Evolutionary conservation across 2,888 invertebrate genomes (phyloP).

Genomic region (Microdon myrmicae): DNA sequence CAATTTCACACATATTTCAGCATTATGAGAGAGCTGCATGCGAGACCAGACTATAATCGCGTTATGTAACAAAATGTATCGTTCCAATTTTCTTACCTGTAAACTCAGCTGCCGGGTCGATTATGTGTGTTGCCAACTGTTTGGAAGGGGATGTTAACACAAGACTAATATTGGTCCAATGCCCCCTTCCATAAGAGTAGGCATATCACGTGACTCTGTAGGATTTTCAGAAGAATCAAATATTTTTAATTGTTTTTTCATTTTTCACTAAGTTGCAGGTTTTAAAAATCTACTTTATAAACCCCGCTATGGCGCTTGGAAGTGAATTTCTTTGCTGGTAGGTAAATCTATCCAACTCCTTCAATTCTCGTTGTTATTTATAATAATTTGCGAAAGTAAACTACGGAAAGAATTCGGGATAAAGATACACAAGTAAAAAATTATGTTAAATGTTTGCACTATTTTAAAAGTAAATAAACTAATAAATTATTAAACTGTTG

Average conservation of each 20-base stretch:
- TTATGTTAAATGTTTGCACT: no score
- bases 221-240: conserved; percentile 20
- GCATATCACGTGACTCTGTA: conserved; percentile 2
- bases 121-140: conserved; percentile 18
- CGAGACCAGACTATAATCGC: conserved; percentile 12
- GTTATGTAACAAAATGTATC: conserved; percentile 44
- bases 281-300: conserved; percentile 38
- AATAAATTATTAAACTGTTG: no score
- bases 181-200: conserved; percentile 13
- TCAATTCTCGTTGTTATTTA: conserved; percentile 24
- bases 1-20: conserved; percentile 44
- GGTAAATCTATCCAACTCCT: conserved; percentile 49
- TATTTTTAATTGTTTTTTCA: conserved; percentile 41
- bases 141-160: conserved; percentile 5
- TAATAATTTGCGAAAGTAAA: conserved; percentile 17
- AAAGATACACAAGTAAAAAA: conserved; percentile 21
- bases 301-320: conserved; percentile 40
- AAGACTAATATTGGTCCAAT: not conserved
- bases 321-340: conserved; percentile 37
- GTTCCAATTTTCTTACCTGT: conserved; percentile 33
- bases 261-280: conserved; percentile 51
- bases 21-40: conserved; percentile 37
- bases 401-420: conserved; percentile 48
- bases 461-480: no score
- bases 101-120: conserved; percentile 5